phyloP scores from a whole-genome alignment of 1,140 invertebrate species.

The Zaprionus vittiger region DNA sequence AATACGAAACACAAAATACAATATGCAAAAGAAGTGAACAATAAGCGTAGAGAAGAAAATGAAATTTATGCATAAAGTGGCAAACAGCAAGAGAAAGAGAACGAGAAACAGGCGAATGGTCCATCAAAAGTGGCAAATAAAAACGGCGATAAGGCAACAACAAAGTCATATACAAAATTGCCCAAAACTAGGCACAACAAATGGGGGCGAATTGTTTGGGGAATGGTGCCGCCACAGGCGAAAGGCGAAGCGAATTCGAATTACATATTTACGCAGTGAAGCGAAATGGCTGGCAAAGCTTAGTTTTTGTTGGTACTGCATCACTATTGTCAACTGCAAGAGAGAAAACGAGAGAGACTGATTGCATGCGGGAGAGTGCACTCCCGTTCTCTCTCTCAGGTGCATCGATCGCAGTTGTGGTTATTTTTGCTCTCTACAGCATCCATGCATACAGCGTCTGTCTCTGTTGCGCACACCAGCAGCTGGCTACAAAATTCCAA shows the following conservation, averaged over 20 bases:
- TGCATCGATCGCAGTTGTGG: neutral
- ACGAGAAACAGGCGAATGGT: slow-evolving; percentile 56
- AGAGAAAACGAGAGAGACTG: neutral
- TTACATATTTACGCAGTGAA: neutral
- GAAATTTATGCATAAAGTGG: slow-evolving; percentile 75
- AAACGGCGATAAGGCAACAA: slow-evolving; percentile 47
- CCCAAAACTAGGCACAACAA: slow-evolving; percentile 46
- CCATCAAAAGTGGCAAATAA: slow-evolving; percentile 76
- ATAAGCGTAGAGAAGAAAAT: slow-evolving; percentile 69
- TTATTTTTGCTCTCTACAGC: neutral
- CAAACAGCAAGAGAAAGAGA: slow-evolving; percentile 7
- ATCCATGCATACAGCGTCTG: neutral
- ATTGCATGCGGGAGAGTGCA: neutral
- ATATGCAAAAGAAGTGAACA: slow-evolving; percentile 80
- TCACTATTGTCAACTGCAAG: neutral
- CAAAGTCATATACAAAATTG: slow-evolving; percentile 28
- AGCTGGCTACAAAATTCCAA: neutral
- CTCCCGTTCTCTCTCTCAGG: neutral
- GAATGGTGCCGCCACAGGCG: neutral
- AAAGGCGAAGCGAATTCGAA: neutral
- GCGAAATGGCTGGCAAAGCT: neutral
- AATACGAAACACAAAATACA: slow-evolving; percentile 62
- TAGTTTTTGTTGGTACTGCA: neutral
- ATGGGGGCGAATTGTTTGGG: slow-evolving; percentile 16
- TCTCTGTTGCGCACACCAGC: neutral